Evolutionary conservation across 2,797 vertebrate genomes (phyloP).

Genomic region (Cryptoblepharus egeriae): DNA sequence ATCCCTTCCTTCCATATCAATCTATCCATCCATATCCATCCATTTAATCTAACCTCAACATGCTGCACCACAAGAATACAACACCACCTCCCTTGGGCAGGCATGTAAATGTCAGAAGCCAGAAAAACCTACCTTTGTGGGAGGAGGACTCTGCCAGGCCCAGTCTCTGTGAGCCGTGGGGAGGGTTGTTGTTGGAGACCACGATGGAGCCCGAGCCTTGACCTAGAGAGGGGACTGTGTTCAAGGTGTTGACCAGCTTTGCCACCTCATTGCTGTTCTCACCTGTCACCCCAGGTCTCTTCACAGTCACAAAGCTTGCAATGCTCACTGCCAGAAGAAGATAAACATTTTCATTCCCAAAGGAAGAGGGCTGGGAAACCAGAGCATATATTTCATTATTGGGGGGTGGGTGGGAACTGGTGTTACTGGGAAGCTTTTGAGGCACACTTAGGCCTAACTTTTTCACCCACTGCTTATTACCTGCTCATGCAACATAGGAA

Average conservation of each 20-base stretch:
- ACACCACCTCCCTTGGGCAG: too few relatives aligned
- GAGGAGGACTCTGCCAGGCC: slow-evolving; percentile 65
- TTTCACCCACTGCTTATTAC: too few relatives aligned
- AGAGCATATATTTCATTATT: neutral
- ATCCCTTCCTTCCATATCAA: too few relatives aligned
- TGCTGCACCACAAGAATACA: slow-evolving; percentile 72
- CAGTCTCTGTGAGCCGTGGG: slow-evolving; percentile 72
- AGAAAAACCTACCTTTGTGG: slow-evolving; percentile 65
- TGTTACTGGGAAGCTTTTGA: neutral
- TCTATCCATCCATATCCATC: too few relatives aligned
- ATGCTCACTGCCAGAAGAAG: slow-evolving; percentile 76
- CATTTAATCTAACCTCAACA: too few relatives aligned
- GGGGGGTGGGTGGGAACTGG: too few relatives aligned
- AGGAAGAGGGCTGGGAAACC: neutral
- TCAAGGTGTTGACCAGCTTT: slow-evolving; percentile 80
- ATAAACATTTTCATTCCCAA: slow-evolving; percentile 13
- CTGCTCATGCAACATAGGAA: too few relatives aligned
- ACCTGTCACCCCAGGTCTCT: slow-evolving; percentile 77
- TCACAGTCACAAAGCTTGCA: slow-evolving; percentile 80
- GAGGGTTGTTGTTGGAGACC: slow-evolving; percentile 78
- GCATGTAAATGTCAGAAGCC: neutral
- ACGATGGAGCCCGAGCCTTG: slow-evolving; percentile 79
- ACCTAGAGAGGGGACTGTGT: slow-evolving; percentile 75
- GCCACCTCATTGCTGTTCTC: slow-evolving; percentile 79
- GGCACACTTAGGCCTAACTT: too few relatives aligned